phyloP scores from a whole-genome alignment of 1,140 invertebrate species.

The Maniola jurtina region DNA sequence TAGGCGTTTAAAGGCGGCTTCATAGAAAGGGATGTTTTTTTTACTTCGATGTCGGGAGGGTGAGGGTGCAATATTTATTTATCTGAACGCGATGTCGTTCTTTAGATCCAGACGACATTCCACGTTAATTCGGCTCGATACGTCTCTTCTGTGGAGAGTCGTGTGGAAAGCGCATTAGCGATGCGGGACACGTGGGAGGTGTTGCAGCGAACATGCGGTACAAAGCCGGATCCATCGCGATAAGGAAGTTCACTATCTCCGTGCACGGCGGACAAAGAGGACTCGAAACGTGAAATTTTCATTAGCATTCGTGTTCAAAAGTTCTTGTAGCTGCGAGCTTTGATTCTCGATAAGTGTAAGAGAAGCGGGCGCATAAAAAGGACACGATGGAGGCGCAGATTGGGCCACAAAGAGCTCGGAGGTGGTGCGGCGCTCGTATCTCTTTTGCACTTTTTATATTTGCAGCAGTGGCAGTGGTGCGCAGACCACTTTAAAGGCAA shows the following conservation, averaged over 20 bases:
- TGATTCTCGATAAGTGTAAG: constrained; percentile 75
- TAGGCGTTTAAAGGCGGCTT: constrained; percentile 78
- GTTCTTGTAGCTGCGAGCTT: constrained; percentile 65
- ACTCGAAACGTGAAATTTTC: constrained; percentile 73
- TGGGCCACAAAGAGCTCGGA: constrained; percentile 76
- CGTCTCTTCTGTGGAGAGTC: constrained; percentile 42
- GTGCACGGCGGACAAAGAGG: constrained; percentile 58
- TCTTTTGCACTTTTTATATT: constrained; percentile 76
- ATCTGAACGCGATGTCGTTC: constrained; percentile 66
- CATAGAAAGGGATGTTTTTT: constrained; percentile 76
- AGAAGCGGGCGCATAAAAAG: constrained; percentile 72
- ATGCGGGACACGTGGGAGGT: constrained; percentile 63
- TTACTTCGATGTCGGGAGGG: constrained; percentile 73
- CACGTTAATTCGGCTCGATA: constrained; percentile 60
- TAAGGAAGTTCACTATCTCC: constrained; percentile 67
- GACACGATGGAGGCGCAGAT: constrained; percentile 72
- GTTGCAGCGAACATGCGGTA: constrained; percentile 49
- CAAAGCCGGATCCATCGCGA: constrained; percentile 63
- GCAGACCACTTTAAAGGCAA: constrained; percentile 77
- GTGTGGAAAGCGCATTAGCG: constrained; percentile 52
- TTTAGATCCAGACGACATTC: constrained; percentile 63
- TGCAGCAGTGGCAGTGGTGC: constrained; percentile 71
- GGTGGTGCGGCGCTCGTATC: constrained; percentile 65
- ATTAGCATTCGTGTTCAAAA: constrained; percentile 72
- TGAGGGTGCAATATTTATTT: constrained; percentile 79